Percentiles rank a stretch among this genome's conserved stretches.
These are phyloP conservation scores for Nezara viridula DNA, from an alignment of 2,888 invertebrate genomes.

Conservation along the genomic window DNA sequence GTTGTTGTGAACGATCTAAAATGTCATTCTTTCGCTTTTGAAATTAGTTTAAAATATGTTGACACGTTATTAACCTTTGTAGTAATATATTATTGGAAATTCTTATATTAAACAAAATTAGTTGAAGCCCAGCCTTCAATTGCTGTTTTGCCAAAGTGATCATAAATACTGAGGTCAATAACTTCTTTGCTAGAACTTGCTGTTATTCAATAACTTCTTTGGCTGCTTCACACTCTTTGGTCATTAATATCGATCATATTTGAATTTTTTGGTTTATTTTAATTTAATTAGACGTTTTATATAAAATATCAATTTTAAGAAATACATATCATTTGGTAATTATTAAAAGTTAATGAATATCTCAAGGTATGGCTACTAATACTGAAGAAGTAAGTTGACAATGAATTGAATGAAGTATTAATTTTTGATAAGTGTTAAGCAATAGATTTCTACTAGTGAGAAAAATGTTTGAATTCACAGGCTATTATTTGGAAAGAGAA, in stretches of 20 bases:
- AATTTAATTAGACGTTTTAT: conserved; percentile 22
- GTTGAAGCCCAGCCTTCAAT: not conserved
- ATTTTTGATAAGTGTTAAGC: not conserved
- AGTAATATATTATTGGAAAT: too few species aligned
- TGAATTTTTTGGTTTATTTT: conserved; percentile 11
- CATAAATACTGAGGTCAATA: not conserved
- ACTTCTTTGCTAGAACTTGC: not conserved
- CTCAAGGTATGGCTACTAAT: conserved; percentile 3
- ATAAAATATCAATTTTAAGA: not conserved
- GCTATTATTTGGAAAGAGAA: conserved; percentile 73
- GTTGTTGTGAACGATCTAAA: too few species aligned
- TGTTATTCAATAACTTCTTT: not conserved
- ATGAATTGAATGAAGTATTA: not conserved
- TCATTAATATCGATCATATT: not conserved
- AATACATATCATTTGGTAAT: not conserved
- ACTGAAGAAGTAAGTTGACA: conserved; percentile 19
- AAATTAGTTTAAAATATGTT: too few species aligned
- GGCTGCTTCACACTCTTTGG: not conserved
- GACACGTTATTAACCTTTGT: too few species aligned
- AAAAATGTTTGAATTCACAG: conserved; percentile 57
- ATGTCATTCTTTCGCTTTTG: too few species aligned
- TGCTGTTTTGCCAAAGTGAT: too few species aligned
- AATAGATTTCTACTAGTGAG: not conserved
- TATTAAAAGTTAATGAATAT: not conserved
- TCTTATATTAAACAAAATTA: too few species aligned